Base-by-base conservation (phyloP, 2,113 vertebrate species). In the Tragelaphus strepsiceros region DNA sequence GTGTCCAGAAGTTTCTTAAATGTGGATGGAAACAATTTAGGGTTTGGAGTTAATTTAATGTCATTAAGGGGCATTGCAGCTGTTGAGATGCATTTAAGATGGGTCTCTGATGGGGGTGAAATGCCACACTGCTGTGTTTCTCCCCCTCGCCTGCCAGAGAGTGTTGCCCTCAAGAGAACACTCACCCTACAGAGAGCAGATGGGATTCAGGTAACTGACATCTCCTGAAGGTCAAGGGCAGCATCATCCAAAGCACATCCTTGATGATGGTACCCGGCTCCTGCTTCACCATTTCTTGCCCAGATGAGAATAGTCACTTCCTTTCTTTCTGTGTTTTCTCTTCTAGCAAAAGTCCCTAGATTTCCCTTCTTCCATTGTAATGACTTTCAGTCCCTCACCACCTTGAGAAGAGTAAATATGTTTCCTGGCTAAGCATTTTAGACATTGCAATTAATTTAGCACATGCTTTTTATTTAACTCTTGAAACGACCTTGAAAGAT, bases 211-310 rank as follows among this genome's bases (percentile, higher is more conserved):
- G 59, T 84, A 21, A 35, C 7, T 19, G 74, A 46, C 35, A 46
- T 13, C 39, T 24, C 7, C 82, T 58, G 24, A 53, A 54, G 56
- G n/a, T 56, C 43, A 78, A 90, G 78, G 46, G 56, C 49, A 59
- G 85, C 62, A 0, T 80, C 24, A 0, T 51, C 24, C 17, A 13
- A 2, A 30, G 17, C 9, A 9, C 39, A 24, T 49, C 19, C 6
- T 0, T 5, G 0, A 4, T 13, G 19, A 10, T 78, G 16, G 43
- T 17, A 35, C 19, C 32, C 4, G 0, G 14, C 28, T 26, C 8
- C 1, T 6, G n/a, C 35, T 64, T 93, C 43, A 30, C 28, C 16
- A 7, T 15, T 67, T 78, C 56, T 59, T 78, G 5, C 17, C 21
- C 17, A 67, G 39, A 21, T 5, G 4, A 21, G 7, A 5, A 67